Percentiles rank a stretch among this genome's conserved stretches.
Evolutionary conservation across 2,113 vertebrate species (phyloP).

Genomic region (Dromaius novaehollandiae): DNA sequence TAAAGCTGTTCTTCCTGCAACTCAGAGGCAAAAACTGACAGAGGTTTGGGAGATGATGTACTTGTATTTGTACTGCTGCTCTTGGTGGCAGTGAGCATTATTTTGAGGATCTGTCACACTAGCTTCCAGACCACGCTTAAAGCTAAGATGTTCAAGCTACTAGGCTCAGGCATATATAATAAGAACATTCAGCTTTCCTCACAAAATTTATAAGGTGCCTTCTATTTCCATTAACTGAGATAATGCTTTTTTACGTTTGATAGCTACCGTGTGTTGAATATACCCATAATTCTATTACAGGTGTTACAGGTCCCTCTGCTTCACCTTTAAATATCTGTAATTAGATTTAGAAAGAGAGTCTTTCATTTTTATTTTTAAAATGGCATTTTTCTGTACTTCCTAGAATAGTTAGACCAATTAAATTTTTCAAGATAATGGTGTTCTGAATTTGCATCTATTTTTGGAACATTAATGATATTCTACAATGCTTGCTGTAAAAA

Average conservation of each 20-base stretch:
- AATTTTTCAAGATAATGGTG: conserved; percentile 18
- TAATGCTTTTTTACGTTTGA: background rate
- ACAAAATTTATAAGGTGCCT: background rate
- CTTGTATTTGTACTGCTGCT: background rate
- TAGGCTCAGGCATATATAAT: fast-evolving
- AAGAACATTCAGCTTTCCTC: background rate
- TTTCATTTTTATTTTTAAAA: background rate
- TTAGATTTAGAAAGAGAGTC: background rate
- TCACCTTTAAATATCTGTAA: conserved; percentile 43
- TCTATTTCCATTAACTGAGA: background rate
- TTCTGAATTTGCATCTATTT: conserved; percentile 49
- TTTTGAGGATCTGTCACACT: background rate
- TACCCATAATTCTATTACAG: background rate
- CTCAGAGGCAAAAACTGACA: background rate
- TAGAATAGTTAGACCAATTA: conserved; percentile 20
- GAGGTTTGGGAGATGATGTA: no score
- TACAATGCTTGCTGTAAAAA: conserved; percentile 30
- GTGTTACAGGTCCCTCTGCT: background rate
- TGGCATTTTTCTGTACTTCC: background rate
- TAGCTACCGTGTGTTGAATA: background rate
- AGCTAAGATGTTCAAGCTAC: background rate
- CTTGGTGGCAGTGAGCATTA: background rate
- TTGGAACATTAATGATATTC: conserved; percentile 36
- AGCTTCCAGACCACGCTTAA: background rate
- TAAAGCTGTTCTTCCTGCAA: background rate